Conservation (phyloP, 2,113 vertebrate genomes). For the Clarias gariepinus region DNA sequence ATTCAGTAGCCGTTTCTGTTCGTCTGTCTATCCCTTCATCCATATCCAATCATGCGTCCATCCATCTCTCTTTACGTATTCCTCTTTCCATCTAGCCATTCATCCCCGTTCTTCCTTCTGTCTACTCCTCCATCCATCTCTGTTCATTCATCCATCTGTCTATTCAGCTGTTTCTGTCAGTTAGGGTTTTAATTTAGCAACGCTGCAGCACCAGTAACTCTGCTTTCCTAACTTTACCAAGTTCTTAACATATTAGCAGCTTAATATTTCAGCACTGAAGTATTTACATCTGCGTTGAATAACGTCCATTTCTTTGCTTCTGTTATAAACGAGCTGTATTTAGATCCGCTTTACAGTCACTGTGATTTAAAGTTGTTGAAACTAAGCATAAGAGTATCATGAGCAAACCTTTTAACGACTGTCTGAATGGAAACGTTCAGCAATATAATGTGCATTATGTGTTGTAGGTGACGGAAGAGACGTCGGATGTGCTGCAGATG, state of each 20-base stretch:
- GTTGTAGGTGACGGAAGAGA: constrained; percentile 91
- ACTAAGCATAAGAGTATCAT: background rate
- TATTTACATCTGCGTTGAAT: background rate
- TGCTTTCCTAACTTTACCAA: background rate
- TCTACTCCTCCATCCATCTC: no score
- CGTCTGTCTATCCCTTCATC: no score
- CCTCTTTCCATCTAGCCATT: no score
- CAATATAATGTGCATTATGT: background rate
- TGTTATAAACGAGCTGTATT: background rate
- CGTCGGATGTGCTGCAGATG: constrained; percentile 78
- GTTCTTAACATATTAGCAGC: background rate
- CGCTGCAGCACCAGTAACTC: background rate
- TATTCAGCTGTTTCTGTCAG: no score
- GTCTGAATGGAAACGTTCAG: background rate
- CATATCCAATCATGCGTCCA: no score
- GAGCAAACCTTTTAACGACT: background rate
- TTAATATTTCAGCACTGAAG: background rate
- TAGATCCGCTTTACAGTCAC: background rate
- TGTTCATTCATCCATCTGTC: no score
- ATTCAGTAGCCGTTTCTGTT: no score
- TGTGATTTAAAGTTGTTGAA: background rate
- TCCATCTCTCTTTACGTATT: no score
- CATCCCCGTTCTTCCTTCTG: no score
- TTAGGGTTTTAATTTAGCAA: no score
- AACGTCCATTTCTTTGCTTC: background rate